Base-by-base conservation (phyloP, 53 echinoderm and acorn worm species). In the Holothuria leucospilota region DNA sequence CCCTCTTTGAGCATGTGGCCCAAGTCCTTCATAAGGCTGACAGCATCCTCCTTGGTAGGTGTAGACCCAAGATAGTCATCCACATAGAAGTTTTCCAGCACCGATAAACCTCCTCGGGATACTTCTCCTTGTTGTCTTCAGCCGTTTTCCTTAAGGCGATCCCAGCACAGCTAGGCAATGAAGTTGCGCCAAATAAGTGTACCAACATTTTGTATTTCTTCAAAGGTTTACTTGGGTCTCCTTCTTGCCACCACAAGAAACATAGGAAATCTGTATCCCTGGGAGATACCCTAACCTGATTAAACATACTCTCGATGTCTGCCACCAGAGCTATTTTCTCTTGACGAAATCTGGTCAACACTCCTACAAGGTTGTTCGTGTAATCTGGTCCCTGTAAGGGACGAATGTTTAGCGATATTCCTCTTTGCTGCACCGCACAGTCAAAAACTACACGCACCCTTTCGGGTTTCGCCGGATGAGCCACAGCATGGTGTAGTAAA, bases 61-160 rank as follows among this genome's bases (percentile, higher is more conserved):
- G 88, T 89, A 9, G 93, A 89, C 63, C 82, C 89, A 29, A 92
- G 56, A 59, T 86, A 89, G 60, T 92, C 93, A 26, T 92, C 93
- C 4, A 90, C 87, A 28, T 92, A 92, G 87, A 89, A 92, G 40
- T 92, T 90, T 1, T 83, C 34, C 38, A 65, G n/a, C 20, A 90
- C 86, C 10, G 71, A 1, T 25, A 49, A 38, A 78, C 86, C 6
- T 49, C 63, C 49, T 79, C 40, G 21, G 20, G 20, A 24, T 20
- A 75, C 20, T 52, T 39, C 6, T 40, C 23, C 28, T 9, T 25
- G 27, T 88, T 53, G 41, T 88, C 82, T 21, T 69, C 41, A 11
- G 88, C 88, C 4, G 82, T 71, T 60, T 82, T 88, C 52, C 88
- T 20, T 59, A 88, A 38, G 24, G 71, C 88, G 26, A 83, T 82